A percentile compares a stretch with the other conserved stretches of the same genome.
Evolutionary conservation across 2,797 vertebrate genomes (phyloP).

Genomic region (Cyclura pinguis): DNA sequence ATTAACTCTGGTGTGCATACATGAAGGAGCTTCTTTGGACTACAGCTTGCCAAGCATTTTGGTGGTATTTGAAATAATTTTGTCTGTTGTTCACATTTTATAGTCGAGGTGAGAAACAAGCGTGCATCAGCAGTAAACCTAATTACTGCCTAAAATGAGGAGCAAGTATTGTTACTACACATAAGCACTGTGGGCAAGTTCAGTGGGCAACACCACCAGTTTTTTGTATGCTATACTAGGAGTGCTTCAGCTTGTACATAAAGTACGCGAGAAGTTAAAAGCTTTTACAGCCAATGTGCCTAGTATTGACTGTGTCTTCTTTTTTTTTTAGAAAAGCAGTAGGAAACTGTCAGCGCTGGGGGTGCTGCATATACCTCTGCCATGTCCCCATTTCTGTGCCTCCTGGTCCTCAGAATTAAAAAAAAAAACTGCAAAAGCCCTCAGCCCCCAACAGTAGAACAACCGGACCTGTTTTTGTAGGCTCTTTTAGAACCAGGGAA

Average conservation of each 20-base stretch:
- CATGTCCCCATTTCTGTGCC: too few species aligned
- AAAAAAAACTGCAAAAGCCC: too few species aligned
- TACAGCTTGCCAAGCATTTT: background rate
- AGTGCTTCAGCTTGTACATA: background rate
- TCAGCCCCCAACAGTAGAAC: too few species aligned
- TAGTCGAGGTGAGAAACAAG: background rate
- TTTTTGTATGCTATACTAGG: background rate
- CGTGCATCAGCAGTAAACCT: too few species aligned
- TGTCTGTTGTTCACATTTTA: background rate
- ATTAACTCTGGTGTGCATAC: background rate
- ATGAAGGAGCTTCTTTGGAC: background rate
- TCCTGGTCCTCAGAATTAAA: too few species aligned
- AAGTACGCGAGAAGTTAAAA: background rate
- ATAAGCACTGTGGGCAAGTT: background rate
- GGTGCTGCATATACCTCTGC: too few species aligned
- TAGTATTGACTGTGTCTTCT: too few species aligned
- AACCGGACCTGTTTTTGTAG: too few species aligned
- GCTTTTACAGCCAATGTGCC: background rate
- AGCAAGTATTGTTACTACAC: background rate
- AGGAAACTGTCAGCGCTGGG: too few species aligned
- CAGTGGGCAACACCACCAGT: background rate
- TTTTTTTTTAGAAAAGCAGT: too few species aligned
- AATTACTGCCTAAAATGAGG: background rate
- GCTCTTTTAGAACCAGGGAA: too few species aligned
- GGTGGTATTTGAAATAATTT: background rate